These are phyloP conservation scores for Trinorchestia longiramus DNA, from an alignment of 1,140 invertebrate genomes.

Conservation along the genomic window DNA sequence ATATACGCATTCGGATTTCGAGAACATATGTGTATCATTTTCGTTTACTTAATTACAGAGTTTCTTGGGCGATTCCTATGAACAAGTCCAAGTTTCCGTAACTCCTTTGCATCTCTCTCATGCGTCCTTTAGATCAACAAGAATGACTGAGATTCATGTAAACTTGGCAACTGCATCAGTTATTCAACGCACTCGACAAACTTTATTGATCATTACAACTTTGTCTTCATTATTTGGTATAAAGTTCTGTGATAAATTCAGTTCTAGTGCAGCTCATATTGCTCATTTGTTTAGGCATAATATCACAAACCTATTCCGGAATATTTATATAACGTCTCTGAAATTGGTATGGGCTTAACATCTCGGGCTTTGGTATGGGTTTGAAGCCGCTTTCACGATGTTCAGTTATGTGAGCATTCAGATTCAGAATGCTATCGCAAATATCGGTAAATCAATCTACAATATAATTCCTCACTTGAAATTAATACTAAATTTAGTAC, in stretches of 20 bases:
- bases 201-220: neutral
- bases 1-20: too few species aligned
- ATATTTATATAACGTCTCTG: neutral
- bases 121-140: neutral
- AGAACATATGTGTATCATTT: too few species aligned
- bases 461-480: too few species aligned
- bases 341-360: too few species aligned
- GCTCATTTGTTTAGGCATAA: neutral
- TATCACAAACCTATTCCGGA: neutral
- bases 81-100: neutral
- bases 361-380: neutral
- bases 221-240: neutral
- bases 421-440: neutral
- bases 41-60: neutral
- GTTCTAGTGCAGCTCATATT: neutral
- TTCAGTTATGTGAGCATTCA: neutral
- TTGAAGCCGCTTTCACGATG: neutral
- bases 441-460: neutral
- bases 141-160: neutral
- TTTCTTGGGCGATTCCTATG: neutral
- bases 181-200: neutral
- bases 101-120: neutral
- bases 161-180: neutral
- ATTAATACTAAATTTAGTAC: neutral
- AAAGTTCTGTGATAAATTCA: neutral